Evolutionary conservation across 35 echinoderm and acorn worm species (phyloP), one percentile per base, ranked within the genome.

Genomic region (Anneissia japonica): DNA sequence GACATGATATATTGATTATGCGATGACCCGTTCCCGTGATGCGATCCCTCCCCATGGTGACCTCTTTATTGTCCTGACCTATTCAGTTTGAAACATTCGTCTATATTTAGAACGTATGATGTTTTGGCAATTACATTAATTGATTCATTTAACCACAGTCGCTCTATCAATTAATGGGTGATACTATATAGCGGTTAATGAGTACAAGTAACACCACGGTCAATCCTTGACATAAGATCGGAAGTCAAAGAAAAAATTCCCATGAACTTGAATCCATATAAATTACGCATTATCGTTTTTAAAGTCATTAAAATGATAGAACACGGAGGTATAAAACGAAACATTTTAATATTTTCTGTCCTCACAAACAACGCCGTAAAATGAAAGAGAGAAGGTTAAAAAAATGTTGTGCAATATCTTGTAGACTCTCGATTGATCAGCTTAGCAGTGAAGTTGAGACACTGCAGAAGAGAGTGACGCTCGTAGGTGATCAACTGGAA

Each of bases 401-500:
- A 9, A 64, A 64, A 64, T 64, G 51, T 23, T 64, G 51, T 64
- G 26, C 51, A 64, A 64, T 64, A 19, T 74, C 19, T 36, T 56
- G 30, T 39, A 96, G 93, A 75, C 92, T 93, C 73, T 87, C 95
- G 0, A 35, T 97, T 34, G 95, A 97, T 34, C 95, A 93, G 73
- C 73, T 97, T 4, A 73, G 39, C 6, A 79, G 36, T 19, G 88
- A 97, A 34, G 74, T 97, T 21, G 73, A 84, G 38, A 36, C 46
- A 26, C 77, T 97, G 0, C 79, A 97, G 39, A 85, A 88, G 34
- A 93, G 91, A 84, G 95, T 97, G 31, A 74, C 73, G 10, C 36
- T 75, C 0, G 79, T 93, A 5, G 82, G 81, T 1, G 28, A 35
- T 72, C 91, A 93, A 72, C 31, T 89, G 30, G 90, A 89, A 19